A percentile compares a stretch with the other conserved stretches of the same genome.
phyloP scores from a whole-genome alignment of 2,113 vertebrate genomes.

The Epinephelus lanceolatus region DNA sequence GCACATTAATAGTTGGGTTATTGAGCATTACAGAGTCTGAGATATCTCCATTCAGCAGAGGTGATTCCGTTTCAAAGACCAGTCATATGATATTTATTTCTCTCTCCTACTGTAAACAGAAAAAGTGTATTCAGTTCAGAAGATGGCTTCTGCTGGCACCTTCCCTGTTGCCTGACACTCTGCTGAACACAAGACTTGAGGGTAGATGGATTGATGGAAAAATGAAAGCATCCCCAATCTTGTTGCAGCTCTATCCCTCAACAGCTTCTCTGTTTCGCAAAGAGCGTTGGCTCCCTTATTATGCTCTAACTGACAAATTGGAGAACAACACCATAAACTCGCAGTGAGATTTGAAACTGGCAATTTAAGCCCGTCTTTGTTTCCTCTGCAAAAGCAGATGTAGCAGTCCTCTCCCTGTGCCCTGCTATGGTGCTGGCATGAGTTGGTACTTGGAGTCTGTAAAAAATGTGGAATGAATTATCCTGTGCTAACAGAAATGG shows the following conservation, averaged over 20 bases:
- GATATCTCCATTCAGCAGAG: slow-evolving; percentile 74
- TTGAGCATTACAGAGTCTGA: slow-evolving; percentile 71
- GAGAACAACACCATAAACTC: slow-evolving; percentile 66
- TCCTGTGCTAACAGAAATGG: slow-evolving; percentile 67
- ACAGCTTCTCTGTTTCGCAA: slow-evolving; percentile 43
- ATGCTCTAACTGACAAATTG: slow-evolving; percentile 66
- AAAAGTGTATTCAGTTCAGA: slow-evolving; percentile 33
- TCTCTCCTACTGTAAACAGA: slow-evolving; percentile 52
- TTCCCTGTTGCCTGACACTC: slow-evolving; percentile 31
- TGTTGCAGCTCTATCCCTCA: slow-evolving; percentile 40
- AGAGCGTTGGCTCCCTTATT: slow-evolving; percentile 44
- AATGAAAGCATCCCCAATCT: slow-evolving; percentile 48
- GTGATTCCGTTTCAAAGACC: slow-evolving; percentile 66
- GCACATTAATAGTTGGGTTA: slow-evolving; percentile 77
- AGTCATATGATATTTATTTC: slow-evolving; percentile 55
- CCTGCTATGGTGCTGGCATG: slow-evolving; percentile 59
- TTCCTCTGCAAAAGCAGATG: slow-evolving; percentile 66
- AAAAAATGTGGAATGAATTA: slow-evolving; percentile 75
- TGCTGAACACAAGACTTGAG: slow-evolving; percentile 43
- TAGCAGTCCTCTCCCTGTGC: slow-evolving; percentile 41
- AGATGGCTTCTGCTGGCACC: slow-evolving; percentile 41
- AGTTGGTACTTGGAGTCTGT: slow-evolving; percentile 48
- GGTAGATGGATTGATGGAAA: slow-evolving; percentile 61
- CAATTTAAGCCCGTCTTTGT: slow-evolving; percentile 51
- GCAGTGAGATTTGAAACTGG: slow-evolving; percentile 61